Evolutionary conservation across 2,113 vertebrate species (phyloP).

Genomic region (Sylvilagus bachmani): DNA sequence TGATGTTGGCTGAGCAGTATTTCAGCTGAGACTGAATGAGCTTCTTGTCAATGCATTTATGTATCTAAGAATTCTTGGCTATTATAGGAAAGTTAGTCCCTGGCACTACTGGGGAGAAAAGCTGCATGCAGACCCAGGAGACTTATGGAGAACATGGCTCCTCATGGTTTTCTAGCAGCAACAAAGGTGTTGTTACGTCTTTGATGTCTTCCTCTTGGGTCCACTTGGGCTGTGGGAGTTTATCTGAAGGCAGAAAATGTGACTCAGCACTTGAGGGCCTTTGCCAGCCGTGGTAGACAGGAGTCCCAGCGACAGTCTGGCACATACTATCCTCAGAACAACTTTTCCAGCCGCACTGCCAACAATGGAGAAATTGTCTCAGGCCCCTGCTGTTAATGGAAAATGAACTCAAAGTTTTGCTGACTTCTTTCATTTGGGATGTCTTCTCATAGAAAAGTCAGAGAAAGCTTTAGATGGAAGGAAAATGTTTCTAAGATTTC

Average conservation of each 20-base stretch:
- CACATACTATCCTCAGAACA: not conserved
- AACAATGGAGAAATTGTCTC: not conserved
- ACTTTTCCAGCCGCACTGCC: not conserved
- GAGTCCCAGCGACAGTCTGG: not conserved
- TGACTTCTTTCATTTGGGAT: not conserved
- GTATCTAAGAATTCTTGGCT: slow-evolving; percentile 48
- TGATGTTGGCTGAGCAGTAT: slow-evolving; percentile 64
- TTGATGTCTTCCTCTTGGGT: not conserved
- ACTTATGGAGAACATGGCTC: not conserved
- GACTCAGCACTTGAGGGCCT: not conserved
- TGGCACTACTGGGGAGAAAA: not conserved
- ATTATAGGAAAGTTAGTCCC: slow-evolving; percentile 37
- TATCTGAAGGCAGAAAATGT: not conserved
- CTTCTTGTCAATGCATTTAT: slow-evolving; percentile 34
- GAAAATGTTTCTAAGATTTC: not conserved
- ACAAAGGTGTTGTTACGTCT: not conserved
- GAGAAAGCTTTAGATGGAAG: slow-evolving; percentile 24
- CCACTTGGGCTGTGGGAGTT: not conserved
- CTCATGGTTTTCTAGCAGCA: not conserved
- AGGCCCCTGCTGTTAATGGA: not conserved
- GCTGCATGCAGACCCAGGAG: not conserved
- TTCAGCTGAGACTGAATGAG: slow-evolving; percentile 65
- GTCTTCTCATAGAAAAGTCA: slow-evolving; percentile 43
- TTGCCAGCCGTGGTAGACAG: not conserved
- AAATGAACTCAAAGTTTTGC: slow-evolving; percentile 28